These are phyloP conservation scores for Parnassius glacialis DNA, from an alignment of 2,888 invertebrate genomes.

Conservation along the genomic window DNA sequence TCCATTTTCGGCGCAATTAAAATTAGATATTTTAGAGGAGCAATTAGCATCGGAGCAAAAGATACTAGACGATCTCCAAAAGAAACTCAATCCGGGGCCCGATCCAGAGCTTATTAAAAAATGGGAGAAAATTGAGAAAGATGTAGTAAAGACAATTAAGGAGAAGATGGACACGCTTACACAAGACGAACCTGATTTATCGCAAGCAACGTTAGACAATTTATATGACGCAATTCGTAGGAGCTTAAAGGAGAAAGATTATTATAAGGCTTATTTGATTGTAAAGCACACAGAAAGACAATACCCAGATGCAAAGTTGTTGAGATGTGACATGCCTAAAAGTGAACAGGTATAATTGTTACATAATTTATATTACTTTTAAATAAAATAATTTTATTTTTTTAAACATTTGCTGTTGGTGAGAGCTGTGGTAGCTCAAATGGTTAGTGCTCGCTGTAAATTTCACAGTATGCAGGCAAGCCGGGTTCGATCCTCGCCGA, in stretches of 20 bases:
- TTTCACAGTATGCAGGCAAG: too few species aligned
- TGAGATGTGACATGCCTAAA: conserved; percentile 72
- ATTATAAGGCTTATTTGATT: conserved; percentile 75
- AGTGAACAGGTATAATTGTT: conserved; percentile 64
- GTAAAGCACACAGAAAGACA: conserved; percentile 72
- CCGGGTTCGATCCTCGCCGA: too few species aligned
- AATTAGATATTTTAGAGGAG: conserved; percentile 77
- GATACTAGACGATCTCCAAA: conserved; percentile 83
- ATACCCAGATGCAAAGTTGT: conserved; percentile 69
- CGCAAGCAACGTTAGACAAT: conserved; percentile 68
- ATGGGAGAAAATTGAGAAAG: conserved; percentile 78
- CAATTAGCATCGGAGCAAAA: conserved; percentile 82
- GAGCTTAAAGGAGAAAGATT: conserved; percentile 70
- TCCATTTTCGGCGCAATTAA: conserved; percentile 89
- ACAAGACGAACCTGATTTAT: conserved; percentile 70
- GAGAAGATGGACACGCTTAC: conserved; percentile 68
- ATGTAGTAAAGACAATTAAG: conserved; percentile 73
- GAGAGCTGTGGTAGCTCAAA: too few species aligned
- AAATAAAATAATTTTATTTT: neutral
- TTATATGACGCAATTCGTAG: conserved; percentile 66
- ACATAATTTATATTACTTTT: neutral
- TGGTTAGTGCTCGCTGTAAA: too few species aligned
- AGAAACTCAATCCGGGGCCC: conserved; percentile 67
- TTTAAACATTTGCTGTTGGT: too few species aligned
- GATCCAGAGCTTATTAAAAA: conserved; percentile 67